phyloP scores from a whole-genome alignment of 1,140 invertebrate species.

The Drosophila rufa region DNA sequence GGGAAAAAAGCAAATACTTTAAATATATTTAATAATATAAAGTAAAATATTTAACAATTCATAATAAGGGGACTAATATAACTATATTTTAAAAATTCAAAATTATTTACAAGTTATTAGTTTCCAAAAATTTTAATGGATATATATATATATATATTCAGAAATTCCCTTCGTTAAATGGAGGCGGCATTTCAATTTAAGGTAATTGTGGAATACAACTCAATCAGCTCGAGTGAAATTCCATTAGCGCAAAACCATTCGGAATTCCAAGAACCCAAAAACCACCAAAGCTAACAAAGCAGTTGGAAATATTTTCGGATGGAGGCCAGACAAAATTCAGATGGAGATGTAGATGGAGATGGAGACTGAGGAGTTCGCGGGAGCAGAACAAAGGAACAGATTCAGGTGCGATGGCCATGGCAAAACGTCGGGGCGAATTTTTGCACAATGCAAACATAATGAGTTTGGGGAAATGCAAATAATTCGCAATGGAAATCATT shows the following conservation, averaged over 20 bases:
- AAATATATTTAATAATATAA: no score
- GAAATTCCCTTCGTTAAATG: background rate
- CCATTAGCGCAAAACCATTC: conserved; percentile 43
- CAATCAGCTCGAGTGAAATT: conserved; percentile 46
- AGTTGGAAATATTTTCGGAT: conserved; percentile 14
- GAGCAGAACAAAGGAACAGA: background rate
- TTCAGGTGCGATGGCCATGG: conserved; percentile 39
- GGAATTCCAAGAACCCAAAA: conserved; percentile 32
- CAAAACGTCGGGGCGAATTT: conserved; percentile 46
- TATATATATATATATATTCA: background rate
- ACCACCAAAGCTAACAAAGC: conserved; percentile 35
- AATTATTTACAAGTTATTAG: no score
- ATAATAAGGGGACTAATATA: no score
- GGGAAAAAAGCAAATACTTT: background rate
- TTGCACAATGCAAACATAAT: conserved; percentile 75
- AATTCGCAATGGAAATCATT: conserved; percentile 79
- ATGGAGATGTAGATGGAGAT: conserved; percentile 11
- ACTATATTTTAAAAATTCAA: no score
- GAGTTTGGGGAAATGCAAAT: conserved; percentile 78
- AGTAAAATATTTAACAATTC: no score
- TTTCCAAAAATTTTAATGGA: background rate
- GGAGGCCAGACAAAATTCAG: conserved; percentile 11
- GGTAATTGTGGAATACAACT: conserved; percentile 39
- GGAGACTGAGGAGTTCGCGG: background rate
- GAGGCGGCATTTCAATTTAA: background rate